Conservation (phyloP, 2,888 invertebrate species). For the Troides oblongomaculatus region DNA sequence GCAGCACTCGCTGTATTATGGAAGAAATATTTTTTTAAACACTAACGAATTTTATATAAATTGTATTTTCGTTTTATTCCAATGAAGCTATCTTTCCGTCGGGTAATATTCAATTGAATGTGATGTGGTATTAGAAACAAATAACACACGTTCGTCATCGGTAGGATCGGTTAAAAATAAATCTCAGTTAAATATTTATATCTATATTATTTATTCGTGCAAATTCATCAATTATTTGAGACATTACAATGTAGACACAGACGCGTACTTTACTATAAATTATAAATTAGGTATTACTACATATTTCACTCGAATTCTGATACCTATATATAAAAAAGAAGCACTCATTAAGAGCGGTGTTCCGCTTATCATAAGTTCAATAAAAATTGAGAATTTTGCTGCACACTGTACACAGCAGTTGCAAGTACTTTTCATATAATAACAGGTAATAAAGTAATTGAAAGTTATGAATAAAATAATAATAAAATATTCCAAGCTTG, state of each 20-base stretch:
- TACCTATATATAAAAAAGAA: constrained; percentile 13
- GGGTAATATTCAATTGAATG: no score
- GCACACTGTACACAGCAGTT: not conserved
- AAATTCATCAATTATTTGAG: constrained; percentile 16
- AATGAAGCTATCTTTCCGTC: no score
- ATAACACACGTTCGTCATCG: not conserved
- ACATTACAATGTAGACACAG: constrained; percentile 21
- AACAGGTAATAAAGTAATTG: not conserved
- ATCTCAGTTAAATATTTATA: constrained; percentile 18
- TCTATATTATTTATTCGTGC: constrained; percentile 29
- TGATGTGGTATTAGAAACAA: no score
- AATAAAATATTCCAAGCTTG: constrained; percentile 1
- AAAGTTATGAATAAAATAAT: not conserved
- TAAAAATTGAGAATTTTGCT: not conserved
- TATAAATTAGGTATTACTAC: constrained; percentile 12
- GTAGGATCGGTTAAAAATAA: constrained; percentile 22
- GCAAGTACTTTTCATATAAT: not conserved
- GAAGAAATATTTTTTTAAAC: no score
- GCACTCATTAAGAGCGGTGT: not conserved
- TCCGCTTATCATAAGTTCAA: not conserved
- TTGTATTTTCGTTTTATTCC: no score
- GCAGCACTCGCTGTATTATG: no score
- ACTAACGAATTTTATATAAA: no score
- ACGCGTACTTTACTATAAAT: constrained; percentile 19
- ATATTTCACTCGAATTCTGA: constrained; percentile 4